These are phyloP conservation scores for Macaria notata DNA, from an alignment of 2,888 invertebrate species.

Conservation along the genomic window DNA sequence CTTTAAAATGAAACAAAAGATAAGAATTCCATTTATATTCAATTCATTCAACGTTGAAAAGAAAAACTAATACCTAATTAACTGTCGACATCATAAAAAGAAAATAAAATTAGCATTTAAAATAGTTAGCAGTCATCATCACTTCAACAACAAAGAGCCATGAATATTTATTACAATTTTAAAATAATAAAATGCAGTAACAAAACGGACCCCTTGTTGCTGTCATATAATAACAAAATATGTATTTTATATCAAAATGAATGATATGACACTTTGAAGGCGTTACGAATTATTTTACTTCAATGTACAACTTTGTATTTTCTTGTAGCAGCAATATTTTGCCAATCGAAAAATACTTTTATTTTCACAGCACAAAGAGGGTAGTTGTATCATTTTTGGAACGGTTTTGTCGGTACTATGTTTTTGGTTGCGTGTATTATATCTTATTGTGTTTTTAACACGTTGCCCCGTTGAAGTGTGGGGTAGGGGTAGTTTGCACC, in stretches of 20 bases:
- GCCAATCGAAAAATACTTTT: conserved; percentile 30
- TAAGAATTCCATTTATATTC: no score
- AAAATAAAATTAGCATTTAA: conserved; percentile 10
- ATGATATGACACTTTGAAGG: conserved; percentile 81
- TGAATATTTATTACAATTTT: conserved; percentile 48
- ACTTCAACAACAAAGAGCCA: conserved; percentile 27
- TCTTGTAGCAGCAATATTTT: background rate
- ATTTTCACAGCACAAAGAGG: conserved; percentile 28
- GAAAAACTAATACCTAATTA: no score
- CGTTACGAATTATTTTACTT: conserved; percentile 73
- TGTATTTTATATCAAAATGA: conserved; percentile 77
- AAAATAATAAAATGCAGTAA: conserved; percentile 45
- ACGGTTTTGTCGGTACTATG: conserved; percentile 15
- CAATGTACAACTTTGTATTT: conserved; percentile 28
- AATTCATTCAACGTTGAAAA: no score
- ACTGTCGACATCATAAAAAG: no score
- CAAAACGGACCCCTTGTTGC: conserved; percentile 57
- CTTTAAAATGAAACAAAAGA: no score
- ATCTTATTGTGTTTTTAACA: conserved; percentile 80
- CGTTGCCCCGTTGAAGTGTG: conserved; percentile 62
- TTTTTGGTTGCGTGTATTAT: conserved; percentile 51
- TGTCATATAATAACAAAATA: conserved; percentile 64
- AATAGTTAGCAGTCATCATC: conserved; percentile 20
- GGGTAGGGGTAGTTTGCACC: conserved; percentile 75
- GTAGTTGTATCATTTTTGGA: conserved; percentile 21